These are phyloP conservation scores for Todiramphus chloris DNA, from an alignment of 2,113 vertebrate species.

Conservation along the genomic window DNA sequence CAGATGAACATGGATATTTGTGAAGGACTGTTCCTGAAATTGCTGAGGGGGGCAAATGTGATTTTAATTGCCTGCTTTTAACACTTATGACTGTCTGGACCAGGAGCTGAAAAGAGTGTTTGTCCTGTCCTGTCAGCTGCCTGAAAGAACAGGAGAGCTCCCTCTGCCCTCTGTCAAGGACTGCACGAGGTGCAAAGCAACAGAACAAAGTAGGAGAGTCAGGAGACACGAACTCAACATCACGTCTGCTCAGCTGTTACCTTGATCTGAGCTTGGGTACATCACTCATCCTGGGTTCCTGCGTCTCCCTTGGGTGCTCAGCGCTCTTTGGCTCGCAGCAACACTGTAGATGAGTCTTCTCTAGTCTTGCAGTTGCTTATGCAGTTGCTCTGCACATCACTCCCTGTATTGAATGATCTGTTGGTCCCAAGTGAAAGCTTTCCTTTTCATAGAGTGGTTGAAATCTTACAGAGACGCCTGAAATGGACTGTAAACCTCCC, in stretches of 20 bases:
- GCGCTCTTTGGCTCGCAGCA: accelerated
- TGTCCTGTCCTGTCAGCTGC: not conserved
- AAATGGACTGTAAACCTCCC: not conserved
- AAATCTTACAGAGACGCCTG: not conserved
- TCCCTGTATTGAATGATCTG: not conserved
- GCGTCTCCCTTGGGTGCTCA: accelerated
- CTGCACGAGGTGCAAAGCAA: not conserved
- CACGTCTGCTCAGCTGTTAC: not conserved
- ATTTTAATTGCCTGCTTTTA: not conserved
- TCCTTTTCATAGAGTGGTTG: not conserved
- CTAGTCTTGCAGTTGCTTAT: not conserved
- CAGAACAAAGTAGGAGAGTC: not conserved
- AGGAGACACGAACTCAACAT: not conserved
- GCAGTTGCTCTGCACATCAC: not conserved
- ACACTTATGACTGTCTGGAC: not conserved
- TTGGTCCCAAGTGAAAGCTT: not conserved
- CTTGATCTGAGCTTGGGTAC: not conserved
- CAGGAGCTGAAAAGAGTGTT: not conserved
- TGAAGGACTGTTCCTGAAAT: not conserved
- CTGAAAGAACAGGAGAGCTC: not conserved
- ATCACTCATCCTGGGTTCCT: accelerated
- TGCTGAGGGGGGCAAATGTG: not conserved
- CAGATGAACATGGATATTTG: not conserved
- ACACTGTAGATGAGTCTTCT: not conserved
- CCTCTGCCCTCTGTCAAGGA: not conserved